phyloP scores from a whole-genome alignment of 1,140 invertebrate species.

The Bicyclus anynana region DNA sequence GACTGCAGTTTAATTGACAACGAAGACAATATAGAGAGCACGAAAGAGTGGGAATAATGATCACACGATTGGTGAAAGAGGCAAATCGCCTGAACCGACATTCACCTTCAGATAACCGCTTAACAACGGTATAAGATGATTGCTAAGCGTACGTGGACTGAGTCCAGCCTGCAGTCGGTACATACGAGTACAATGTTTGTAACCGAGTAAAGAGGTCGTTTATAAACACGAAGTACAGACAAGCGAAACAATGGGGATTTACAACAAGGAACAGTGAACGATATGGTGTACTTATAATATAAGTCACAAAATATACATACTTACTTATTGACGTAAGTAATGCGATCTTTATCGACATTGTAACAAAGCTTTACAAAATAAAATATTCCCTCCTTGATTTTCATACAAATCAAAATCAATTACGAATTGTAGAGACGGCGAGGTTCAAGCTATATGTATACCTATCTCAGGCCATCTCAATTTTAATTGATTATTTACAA shows the following conservation, averaged over 20 bases:
- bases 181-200: conserved; percentile 39
- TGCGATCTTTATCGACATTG: no score
- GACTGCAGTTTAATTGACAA: conserved; percentile 33
- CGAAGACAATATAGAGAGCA: conserved; percentile 23
- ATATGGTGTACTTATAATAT: no score
- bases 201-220: conserved; percentile 50
- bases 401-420: no score
- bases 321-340: no score
- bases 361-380: no score
- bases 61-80: conserved; percentile 35
- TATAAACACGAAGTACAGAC: conserved; percentile 43
- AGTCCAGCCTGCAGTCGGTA: conserved; percentile 26
- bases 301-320: no score
- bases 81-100: conserved; percentile 33
- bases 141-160: conserved; percentile 38
- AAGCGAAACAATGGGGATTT: conserved; percentile 7
- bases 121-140: conserved; percentile 40
- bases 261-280: conserved; percentile 2
- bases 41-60: conserved; percentile 29
- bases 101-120: conserved; percentile 33
- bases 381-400: no score
- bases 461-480: no score
- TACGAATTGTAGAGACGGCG: no score
- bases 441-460: no score
- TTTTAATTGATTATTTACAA: no score